phyloP scores from a whole-genome alignment of 1,140 invertebrate species.

The Zelostemma sp. region DNA sequence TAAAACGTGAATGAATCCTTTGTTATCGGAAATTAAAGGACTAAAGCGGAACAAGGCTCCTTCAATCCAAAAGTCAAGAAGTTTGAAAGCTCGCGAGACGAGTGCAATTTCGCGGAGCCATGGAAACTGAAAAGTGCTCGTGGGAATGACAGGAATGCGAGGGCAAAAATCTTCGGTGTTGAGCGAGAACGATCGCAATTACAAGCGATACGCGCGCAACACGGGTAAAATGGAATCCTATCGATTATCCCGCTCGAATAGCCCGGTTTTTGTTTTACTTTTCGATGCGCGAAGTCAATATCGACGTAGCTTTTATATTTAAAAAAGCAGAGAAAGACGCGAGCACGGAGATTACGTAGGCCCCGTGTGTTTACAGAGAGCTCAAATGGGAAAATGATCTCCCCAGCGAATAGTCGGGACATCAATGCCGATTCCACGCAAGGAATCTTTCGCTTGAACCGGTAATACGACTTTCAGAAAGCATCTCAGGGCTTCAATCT shows the following conservation, averaged over 20 bases:
- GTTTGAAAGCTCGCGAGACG: not conserved
- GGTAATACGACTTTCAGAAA: conserved; percentile 22
- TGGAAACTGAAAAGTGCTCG: not conserved
- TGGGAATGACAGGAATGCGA: not conserved
- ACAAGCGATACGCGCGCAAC: not conserved
- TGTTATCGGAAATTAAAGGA: not conserved
- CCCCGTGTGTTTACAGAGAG: conserved; percentile 10
- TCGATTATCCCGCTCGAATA: not conserved
- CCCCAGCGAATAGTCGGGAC: conserved; percentile 14
- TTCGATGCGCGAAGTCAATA: too few species aligned
- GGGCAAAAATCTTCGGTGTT: not conserved
- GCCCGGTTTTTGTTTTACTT: too few species aligned
- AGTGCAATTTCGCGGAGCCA: not conserved
- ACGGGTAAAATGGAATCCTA: not conserved
- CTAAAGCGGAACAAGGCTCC: not conserved
- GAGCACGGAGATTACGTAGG: conserved; percentile 5
- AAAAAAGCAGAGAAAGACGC: too few species aligned
- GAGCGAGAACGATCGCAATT: not conserved
- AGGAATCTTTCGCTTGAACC: conserved; percentile 19
- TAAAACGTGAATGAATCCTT: too few species aligned
- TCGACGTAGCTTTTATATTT: too few species aligned
- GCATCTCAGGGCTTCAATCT: conserved; percentile 1
- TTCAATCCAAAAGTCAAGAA: not conserved
- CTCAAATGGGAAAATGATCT: conserved; percentile 14
- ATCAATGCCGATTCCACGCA: conserved; percentile 19